Evolutionary conservation across 2,113 vertebrate species (phyloP).

Genomic region (Bungarus multicinctus): DNA sequence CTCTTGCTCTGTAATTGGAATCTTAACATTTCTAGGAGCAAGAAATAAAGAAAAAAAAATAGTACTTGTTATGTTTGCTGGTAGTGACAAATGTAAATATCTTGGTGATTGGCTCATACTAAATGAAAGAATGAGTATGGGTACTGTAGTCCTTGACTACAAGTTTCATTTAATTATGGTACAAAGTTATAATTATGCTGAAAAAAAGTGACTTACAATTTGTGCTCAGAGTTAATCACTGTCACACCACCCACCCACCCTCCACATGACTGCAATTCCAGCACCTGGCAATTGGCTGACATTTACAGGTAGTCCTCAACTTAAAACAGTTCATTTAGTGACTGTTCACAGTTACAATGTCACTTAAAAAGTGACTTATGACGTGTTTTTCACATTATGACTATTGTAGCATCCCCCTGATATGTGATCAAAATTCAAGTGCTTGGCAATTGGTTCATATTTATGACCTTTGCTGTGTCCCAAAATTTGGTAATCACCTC

Average conservation of each 20-base stretch:
- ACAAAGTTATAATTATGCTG: background rate
- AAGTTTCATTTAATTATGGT: background rate
- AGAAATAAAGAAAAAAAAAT: background rate
- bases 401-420: no score
- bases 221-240: background rate
- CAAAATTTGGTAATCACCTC: no score
- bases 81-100: no score
- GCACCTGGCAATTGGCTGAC: background rate
- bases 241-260: no score
- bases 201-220: background rate
- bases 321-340: no score
- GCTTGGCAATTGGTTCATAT: no score
- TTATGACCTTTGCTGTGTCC: no score
- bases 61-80: background rate
- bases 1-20: background rate
- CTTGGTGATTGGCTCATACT: background rate
- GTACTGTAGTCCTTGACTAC: background rate
- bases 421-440: no score
- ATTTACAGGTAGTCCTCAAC: no score
- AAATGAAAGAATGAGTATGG: background rate
- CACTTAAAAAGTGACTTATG: no score
- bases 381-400: no score
- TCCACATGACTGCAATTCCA: background rate
- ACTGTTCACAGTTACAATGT: no score
- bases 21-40: background rate